phyloP scores from a whole-genome alignment of 2,888 invertebrate genomes.

The Ectemnius continuus region DNA sequence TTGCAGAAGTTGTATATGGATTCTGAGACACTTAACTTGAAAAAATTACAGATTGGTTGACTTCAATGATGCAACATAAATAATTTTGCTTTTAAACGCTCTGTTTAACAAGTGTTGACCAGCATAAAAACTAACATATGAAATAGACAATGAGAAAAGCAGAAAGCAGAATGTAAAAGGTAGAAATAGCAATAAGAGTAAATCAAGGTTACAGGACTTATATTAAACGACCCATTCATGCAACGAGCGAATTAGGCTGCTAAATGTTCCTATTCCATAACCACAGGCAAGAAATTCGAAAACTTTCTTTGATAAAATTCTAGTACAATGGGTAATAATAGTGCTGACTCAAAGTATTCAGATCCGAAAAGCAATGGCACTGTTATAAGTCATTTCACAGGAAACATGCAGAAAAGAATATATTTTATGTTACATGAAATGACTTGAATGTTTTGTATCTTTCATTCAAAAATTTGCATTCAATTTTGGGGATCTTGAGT shows the following conservation, averaged over 20 bases:
- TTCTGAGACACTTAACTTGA: too few relatives aligned
- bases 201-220: conserved; percentile 26
- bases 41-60: too few relatives aligned
- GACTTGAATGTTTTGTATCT: conserved; percentile 32
- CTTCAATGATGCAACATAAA: too few relatives aligned
- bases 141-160: conserved; percentile 8
- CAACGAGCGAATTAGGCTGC: conserved; percentile 72
- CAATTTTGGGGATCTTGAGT: too few relatives aligned
- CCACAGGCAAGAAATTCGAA: conserved; percentile 55
- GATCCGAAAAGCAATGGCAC: conserved; percentile 53
- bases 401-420: conserved; percentile 4
- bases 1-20: too few relatives aligned
- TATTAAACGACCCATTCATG: conserved; percentile 49
- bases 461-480: conserved; percentile 20
- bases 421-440: conserved; percentile 35
- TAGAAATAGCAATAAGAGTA: not conserved
- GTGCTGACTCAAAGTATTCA: conserved; percentile 42
- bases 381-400: conserved; percentile 44
- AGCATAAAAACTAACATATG: too few relatives aligned
- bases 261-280: conserved; percentile 60
- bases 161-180: not conserved
- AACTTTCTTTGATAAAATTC: conserved; percentile 45
- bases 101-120: too few relatives aligned
- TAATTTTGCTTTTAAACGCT: too few relatives aligned
- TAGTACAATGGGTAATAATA: conserved; percentile 44